Evolutionary conservation across 2,797 vertebrate genomes (phyloP), one percentile per base, ranked within the genome.

Genomic region (Propithecus perrieri): DNA sequence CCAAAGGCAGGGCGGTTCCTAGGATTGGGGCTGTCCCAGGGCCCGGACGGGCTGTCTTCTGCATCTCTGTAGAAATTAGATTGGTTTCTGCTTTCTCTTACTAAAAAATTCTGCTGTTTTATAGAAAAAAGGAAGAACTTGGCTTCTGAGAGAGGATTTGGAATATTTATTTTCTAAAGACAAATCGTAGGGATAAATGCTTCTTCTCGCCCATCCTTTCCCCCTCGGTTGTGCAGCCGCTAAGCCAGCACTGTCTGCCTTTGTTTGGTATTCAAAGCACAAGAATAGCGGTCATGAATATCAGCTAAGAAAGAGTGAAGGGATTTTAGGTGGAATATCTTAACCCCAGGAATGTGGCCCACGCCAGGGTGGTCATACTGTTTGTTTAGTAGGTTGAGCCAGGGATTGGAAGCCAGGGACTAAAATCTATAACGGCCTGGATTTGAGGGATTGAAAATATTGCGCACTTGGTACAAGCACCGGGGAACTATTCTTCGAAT

Each of bases 221-320:
- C 14, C 33, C 95, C 46, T 18, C 69, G 1, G 63, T 80, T 75
- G 46, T 67, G 76, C 71, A 89, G 93, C 28, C 3, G 5, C 84
- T 96, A 88, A 97, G 76, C 86, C 86, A 84, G 86, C 38, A 53
- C 95, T 22, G 1, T 89, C 85, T 80, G 43, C 72, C 65, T 98
- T 97, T 97, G 95, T 98, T 96, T 97, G 90, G 89, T 92, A 97
- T 97, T 96, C 96, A 98, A 90, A 97, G 96, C 97, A 95, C 61
- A 97, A 96, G 87, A 95, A 94, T 61, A 90, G 93, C 74, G 57
- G 57, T 69, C 91, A 48, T 96, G 97, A 98, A 97, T 97, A 97
- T 97, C 87, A 93, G 97, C 14, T 26, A 85, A 86, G 94, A 96
- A 93, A 96, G 93, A 96, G 63, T 12, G 1, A 91, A 75, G 63